phyloP scores from a whole-genome alignment of 2,113 vertebrate species.

The Mormoops blainvillei region DNA sequence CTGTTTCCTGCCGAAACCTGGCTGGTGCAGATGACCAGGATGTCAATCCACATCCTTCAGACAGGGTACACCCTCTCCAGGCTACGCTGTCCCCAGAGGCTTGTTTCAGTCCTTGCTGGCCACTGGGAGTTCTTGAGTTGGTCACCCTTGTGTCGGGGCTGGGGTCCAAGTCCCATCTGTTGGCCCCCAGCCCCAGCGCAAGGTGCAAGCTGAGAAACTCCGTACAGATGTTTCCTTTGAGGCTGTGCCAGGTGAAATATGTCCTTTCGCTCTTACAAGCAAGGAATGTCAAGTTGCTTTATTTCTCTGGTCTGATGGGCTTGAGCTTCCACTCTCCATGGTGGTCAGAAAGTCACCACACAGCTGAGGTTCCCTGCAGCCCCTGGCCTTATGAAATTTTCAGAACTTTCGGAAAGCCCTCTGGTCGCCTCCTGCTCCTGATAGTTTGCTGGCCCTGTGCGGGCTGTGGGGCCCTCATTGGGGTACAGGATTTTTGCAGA shows the following conservation, averaged over 20 bases:
- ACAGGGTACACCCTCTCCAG: not conserved
- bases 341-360: not conserved
- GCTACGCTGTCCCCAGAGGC: not conserved
- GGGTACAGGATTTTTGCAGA: not conserved
- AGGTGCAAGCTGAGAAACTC: not conserved
- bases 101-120: not conserved
- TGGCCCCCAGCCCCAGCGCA: not conserved
- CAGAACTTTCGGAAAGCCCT: not conserved
- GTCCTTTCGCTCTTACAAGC: not conserved
- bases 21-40: not conserved
- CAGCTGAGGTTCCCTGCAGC: not conserved
- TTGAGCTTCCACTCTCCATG: not conserved
- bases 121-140: not conserved
- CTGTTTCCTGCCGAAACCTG: not conserved
- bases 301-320: not conserved
- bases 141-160: not conserved
- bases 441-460: not conserved
- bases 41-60: not conserved
- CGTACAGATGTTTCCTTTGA: not conserved
- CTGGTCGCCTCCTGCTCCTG: no score
- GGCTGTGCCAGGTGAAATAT: not conserved
- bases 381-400: not conserved
- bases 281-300: not conserved
- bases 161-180: not conserved
- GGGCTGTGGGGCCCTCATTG: not conserved